These are phyloP conservation scores for Lampropteryx suffumata DNA, from an alignment of 2,888 invertebrate species.

Conservation along the genomic window DNA sequence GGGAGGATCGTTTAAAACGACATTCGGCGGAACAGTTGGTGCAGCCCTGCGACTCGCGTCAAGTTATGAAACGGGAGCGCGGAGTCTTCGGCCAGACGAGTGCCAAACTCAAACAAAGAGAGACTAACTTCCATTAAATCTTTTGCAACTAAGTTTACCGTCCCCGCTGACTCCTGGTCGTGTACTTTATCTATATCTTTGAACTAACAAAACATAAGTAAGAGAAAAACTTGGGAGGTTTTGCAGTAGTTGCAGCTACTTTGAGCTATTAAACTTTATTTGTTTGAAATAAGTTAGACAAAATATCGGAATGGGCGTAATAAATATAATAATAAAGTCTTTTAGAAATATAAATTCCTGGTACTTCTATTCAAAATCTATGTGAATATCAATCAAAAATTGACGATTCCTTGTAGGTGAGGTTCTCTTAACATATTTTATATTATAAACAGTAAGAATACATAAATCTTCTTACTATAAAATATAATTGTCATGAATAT, in stretches of 20 bases:
- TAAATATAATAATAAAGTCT: no score
- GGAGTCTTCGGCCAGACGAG: conserved; percentile 63
- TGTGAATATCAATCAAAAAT: no score
- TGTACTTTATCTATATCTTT: conserved; percentile 30
- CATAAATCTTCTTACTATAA: no score
- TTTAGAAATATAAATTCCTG: no score
- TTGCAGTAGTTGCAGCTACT: conserved; percentile 23
- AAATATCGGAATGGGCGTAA: neutral
- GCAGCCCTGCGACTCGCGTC: conserved; percentile 54
- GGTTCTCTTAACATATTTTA: no score
- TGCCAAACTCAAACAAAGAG: conserved; percentile 78
- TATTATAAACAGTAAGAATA: no score
- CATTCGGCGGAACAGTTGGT: conserved; percentile 24
- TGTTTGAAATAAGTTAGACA: conserved; percentile 16
- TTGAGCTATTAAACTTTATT: conserved; percentile 17
- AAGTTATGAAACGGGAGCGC: conserved; percentile 66
- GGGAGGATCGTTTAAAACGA: conserved; percentile 23
- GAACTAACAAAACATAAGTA: conserved; percentile 33
- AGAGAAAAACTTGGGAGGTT: conserved; percentile 25
- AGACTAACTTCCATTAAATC: conserved; percentile 80
- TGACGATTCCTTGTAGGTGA: no score
- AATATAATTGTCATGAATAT: no score
- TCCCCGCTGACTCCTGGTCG: conserved; percentile 61
- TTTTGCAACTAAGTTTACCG: conserved; percentile 75
- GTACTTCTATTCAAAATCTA: no score